phyloP scores from a whole-genome alignment of 1,140 invertebrate species.

The Episyrphus balteatus region DNA sequence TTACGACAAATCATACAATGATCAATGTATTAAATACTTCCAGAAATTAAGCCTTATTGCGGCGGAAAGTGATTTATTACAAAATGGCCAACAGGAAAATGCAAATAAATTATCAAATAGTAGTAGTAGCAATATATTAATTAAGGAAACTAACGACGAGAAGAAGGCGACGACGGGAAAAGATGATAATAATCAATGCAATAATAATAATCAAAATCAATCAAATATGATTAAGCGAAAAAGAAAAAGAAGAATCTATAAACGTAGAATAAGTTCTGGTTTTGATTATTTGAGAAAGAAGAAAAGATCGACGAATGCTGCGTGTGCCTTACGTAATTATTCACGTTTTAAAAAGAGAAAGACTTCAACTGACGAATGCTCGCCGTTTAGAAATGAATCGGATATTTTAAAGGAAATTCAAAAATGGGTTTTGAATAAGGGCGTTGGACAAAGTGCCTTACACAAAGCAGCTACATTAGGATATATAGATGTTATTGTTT shows the following conservation, averaged over 20 bases:
- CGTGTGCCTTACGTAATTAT: neutral
- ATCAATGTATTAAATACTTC: too few relatives aligned
- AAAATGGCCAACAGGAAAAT: too few relatives aligned
- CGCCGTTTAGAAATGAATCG: constrained; percentile 27
- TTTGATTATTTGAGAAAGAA: constrained; percentile 85
- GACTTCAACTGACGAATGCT: too few relatives aligned
- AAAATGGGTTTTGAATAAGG: constrained; percentile 85
- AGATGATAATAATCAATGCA: too few relatives aligned
- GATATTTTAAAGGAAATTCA: constrained; percentile 79
- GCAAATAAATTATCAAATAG: too few relatives aligned
- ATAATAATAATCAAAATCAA: constrained; percentile 10
- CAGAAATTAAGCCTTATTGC: too few relatives aligned
- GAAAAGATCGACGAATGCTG: constrained; percentile 48
- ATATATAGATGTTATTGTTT: constrained; percentile 81
- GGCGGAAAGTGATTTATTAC: too few relatives aligned
- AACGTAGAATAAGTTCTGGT: constrained; percentile 55
- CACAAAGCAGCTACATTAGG: constrained; percentile 81
- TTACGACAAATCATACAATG: neutral
- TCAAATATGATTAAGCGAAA: constrained; percentile 17
- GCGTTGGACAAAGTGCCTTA: constrained; percentile 81
- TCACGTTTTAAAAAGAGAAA: too few relatives aligned
- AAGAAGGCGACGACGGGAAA: too few relatives aligned
- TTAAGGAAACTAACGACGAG: too few relatives aligned
- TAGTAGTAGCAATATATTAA: too few relatives aligned
- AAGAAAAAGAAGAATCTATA: neutral